phyloP scores from a whole-genome alignment of 2,888 invertebrate genomes.

The Ormyrus labotus region DNA sequence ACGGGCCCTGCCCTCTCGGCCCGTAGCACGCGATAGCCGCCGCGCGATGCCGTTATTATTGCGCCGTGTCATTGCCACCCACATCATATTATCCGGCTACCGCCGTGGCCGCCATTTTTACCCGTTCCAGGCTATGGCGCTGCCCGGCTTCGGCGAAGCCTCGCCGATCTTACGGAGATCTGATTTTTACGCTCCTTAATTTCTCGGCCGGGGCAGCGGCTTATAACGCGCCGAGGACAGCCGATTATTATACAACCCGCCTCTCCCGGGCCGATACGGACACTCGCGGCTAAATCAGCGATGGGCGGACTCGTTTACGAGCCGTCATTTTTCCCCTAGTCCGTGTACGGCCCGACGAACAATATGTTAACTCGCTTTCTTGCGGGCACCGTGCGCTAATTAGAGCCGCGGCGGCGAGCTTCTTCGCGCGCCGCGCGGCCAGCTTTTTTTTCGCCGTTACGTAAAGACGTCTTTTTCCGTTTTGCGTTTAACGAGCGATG shows the following conservation, averaged over 20 bases:
- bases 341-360: not conserved
- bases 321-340: conserved; percentile 34
- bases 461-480: too few species aligned
- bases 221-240: conserved; percentile 1
- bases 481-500: too few species aligned
- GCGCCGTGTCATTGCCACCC: conserved; percentile 69
- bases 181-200: conserved; percentile 36
- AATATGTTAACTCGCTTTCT: too few species aligned
- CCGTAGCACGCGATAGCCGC: conserved; percentile 69
- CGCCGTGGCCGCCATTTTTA: conserved; percentile 2
- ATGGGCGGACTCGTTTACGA: conserved; percentile 20
- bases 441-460: too few species aligned
- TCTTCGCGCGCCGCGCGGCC: too few species aligned
- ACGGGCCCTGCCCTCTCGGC: conserved; percentile 69
- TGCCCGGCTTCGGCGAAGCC: not conserved
- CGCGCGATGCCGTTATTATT: conserved; percentile 68
- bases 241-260: not conserved
- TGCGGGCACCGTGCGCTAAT: too few species aligned
- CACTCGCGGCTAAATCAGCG: conserved; percentile 9
- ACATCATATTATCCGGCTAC: conserved; percentile 56
- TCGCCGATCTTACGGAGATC: conserved; percentile 27
- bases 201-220: not conserved
- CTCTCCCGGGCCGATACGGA: not conserved
- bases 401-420: too few species aligned
- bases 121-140: too few species aligned